Conservation (phyloP, 2,113 vertebrate species). For the Urocitellus parryii region DNA sequence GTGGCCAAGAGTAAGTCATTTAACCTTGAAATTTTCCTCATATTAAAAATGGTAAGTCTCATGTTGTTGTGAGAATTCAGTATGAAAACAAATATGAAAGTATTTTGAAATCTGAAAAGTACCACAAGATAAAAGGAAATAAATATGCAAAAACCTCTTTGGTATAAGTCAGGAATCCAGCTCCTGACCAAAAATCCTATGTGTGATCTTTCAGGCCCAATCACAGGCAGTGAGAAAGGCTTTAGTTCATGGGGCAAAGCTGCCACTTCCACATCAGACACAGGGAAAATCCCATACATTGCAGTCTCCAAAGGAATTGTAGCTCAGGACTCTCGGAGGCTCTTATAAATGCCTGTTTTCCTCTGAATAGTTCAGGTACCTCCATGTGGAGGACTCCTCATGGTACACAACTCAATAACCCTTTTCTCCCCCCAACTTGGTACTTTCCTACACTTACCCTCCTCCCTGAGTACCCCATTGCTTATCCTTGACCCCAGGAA, state of each 20-base stretch:
- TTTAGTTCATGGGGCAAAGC: neutral
- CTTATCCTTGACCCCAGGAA: neutral
- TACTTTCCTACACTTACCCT: neutral
- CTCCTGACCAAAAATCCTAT: neutral
- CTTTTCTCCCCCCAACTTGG: no score
- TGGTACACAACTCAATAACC: neutral
- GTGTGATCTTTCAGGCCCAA: neutral
- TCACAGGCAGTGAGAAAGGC: neutral
- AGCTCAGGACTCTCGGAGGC: neutral
- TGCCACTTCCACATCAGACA: neutral
- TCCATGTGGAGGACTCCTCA: no score
- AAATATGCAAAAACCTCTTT: neutral
- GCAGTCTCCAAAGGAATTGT: rapidly evolving
- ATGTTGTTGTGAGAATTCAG: neutral
- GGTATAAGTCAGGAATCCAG: neutral
- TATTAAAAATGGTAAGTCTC: neutral
- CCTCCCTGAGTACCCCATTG: no score
- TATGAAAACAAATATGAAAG: neutral
- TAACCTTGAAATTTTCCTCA: neutral
- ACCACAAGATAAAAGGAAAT: neutral
- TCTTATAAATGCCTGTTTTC: neutral
- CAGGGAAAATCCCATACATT: neutral
- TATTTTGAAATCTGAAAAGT: neutral
- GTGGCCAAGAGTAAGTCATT: neutral
- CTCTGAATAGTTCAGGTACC: neutral